A percentile compares a stretch with the other conserved stretches of the same genome.
phyloP scores from a whole-genome alignment of 2,113 vertebrate genomes.

The Lepidothrix coronata region DNA sequence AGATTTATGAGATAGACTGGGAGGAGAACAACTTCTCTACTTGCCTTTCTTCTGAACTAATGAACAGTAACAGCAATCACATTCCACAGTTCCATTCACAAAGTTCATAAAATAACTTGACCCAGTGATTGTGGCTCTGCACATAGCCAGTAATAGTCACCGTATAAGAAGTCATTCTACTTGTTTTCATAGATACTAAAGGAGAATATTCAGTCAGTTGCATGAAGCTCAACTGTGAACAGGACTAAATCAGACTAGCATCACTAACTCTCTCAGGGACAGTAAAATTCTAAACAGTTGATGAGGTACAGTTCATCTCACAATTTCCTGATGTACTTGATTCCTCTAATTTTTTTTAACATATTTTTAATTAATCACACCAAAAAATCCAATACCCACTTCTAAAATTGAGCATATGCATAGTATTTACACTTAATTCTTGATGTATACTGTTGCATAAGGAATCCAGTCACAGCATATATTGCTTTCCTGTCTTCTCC shows the following conservation, averaged over 20 bases:
- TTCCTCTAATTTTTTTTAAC: neutral
- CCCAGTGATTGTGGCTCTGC: neutral
- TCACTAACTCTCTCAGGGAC: neutral
- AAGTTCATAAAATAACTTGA: neutral
- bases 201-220: neutral
- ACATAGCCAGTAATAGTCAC: neutral
- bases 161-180: neutral
- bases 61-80: neutral
- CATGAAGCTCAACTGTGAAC: neutral
- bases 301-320: neutral
- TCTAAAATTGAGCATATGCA: neutral
- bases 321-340: neutral
- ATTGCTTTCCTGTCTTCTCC: neutral
- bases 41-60: neutral
- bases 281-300: neutral
- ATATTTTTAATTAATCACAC: neutral
- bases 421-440: neutral
- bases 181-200: neutral
- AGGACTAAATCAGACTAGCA: neutral
- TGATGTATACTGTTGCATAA: neutral
- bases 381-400: neutral
- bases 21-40: neutral
- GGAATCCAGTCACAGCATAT: neutral
- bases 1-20: neutral
- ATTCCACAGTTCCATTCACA: neutral